A percentile compares a stretch with the other conserved stretches of the same genome.
Conservation (phyloP, 2,797 vertebrate genomes). For the Dendrocincla fuliginosa region DNA sequence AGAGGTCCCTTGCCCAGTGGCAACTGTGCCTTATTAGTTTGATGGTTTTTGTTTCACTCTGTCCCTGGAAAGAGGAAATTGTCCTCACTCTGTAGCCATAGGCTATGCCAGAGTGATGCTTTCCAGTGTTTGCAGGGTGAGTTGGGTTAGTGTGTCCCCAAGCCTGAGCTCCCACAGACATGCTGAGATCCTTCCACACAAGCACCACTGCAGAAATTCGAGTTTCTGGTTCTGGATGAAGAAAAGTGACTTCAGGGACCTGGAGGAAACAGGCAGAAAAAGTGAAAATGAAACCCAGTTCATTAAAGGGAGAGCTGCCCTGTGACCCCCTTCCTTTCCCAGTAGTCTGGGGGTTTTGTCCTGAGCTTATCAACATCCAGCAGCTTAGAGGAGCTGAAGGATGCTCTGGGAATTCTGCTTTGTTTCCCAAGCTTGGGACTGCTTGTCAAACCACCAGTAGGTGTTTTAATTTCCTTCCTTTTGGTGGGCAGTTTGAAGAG, state of each 20-base stretch:
- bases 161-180: background rate
- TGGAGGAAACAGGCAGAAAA: background rate
- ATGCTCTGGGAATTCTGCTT: slow-evolving; percentile 31
- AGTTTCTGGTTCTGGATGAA: background rate
- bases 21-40: background rate
- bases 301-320: background rate
- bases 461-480: background rate
- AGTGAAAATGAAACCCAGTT: background rate
- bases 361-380: background rate
- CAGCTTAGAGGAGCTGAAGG: background rate
- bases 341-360: background rate
- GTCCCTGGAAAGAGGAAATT: background rate
- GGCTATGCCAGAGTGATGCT: background rate
- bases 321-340: background rate
- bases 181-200: background rate
- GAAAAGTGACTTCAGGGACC: background rate
- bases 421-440: background rate
- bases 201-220: accelerated
- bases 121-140: background rate
- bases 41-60: background rate
- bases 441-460: background rate
- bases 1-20: background rate
- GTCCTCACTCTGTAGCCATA: background rate
- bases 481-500: background rate
- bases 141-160: accelerated